Evolutionary conservation across 2,888 invertebrate species (phyloP).

Genomic region (Pseudanteris insignis): DNA sequence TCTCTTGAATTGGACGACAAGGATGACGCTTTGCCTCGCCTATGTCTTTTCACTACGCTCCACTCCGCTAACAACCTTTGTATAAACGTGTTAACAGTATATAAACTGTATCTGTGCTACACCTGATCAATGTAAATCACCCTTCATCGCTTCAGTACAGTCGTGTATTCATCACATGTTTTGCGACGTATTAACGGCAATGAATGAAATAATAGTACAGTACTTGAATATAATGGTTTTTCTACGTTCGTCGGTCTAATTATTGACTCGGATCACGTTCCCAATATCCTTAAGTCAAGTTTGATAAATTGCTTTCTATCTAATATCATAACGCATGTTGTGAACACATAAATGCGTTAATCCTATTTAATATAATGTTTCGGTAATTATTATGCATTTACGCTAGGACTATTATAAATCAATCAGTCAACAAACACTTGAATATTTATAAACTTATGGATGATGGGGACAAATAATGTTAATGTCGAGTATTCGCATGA

Average conservation of each 20-base stretch:
- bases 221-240: conserved; percentile 1
- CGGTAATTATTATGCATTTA: no score
- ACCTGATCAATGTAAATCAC: conserved; percentile 66
- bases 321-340: no score
- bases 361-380: no score
- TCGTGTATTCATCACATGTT: conserved; percentile 57
- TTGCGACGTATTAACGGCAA: conserved; percentile 47
- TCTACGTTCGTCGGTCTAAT: conserved; percentile 13
- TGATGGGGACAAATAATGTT: no score
- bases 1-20: conserved; percentile 63
- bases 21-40: conserved; percentile 66
- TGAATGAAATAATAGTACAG: conserved; percentile 31
- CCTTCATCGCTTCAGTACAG: conserved; percentile 64
- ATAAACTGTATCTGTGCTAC: conserved; percentile 63
- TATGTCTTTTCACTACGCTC: conserved; percentile 66
- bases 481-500: no score
- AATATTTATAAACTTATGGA: no score
- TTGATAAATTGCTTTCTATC: no score
- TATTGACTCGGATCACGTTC: conserved; percentile 8
- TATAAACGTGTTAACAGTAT: conserved; percentile 55
- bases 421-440: no score
- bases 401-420: no score
- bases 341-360: no score
- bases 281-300: conserved; percentile 10
- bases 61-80: conserved; percentile 61